A percentile compares a stretch with the other conserved stretches of the same genome.
Conservation (phyloP, 1,140 invertebrate species). For the Chrysomallon squamiferum region DNA sequence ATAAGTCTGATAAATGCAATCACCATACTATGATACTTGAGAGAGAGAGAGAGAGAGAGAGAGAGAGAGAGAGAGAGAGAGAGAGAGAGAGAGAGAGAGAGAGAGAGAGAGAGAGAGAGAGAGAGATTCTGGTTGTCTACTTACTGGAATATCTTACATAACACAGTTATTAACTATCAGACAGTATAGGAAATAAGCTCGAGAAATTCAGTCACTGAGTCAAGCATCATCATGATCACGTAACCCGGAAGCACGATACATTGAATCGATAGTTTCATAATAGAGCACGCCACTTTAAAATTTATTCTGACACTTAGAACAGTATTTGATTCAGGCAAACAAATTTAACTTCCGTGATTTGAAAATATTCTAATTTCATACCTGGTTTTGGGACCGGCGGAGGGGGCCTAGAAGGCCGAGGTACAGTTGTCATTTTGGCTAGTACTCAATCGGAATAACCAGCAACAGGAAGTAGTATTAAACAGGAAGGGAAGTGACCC, state of each 20-base stretch:
- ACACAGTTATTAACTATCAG: background rate
- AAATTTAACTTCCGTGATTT: background rate
- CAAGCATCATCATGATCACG: background rate
- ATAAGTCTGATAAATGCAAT: background rate
- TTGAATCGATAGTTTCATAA: background rate
- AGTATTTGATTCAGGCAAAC: background rate
- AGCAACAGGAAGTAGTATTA: too few relatives aligned
- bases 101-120: background rate
- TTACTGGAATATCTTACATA: background rate
- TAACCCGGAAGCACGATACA: background rate
- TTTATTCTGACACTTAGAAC: background rate
- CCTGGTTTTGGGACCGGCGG: conserved; percentile 44
- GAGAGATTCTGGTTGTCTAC: background rate
- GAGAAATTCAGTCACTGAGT: background rate
- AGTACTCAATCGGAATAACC: too few relatives aligned
- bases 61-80: too few relatives aligned
- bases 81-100: background rate
- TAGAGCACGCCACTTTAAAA: background rate
- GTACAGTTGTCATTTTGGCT: conserved; percentile 21
- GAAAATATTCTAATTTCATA: conserved; percentile 8
- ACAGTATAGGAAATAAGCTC: background rate
- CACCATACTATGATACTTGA: background rate
- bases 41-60: background rate
- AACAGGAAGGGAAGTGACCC: too few relatives aligned
- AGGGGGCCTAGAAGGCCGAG: conserved; percentile 33